Base-by-base conservation (phyloP, 2,888 invertebrate genomes). In the Drosophila prostipennis region DNA sequence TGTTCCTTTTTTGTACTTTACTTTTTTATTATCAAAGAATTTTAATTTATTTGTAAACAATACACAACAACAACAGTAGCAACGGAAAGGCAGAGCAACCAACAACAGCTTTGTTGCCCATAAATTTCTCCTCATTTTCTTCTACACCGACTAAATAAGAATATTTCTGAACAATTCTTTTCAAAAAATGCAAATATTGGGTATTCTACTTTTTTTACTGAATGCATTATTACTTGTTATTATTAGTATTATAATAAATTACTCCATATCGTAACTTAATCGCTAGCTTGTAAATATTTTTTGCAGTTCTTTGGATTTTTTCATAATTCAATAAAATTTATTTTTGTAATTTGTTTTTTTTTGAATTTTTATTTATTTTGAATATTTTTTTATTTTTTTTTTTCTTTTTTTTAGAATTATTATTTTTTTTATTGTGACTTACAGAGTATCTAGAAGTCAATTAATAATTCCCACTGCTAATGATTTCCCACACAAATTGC, bases 11-110 rank as follows among this genome's bases (percentile, higher is more conserved):
- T 58, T 70, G 16, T 49, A 59, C 73, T 57, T 78, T 63, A 64
- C 71, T 73, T 72, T 78, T 82, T 82, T 75, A 58, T 74, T 77
- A 74, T 83, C 83, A 83, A 86, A 83, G 83, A 86, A 83, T 83
- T 83, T 83, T 83, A 85, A 85, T 83, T 83, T 83, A 79, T 86
- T 77, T 79, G 83, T 80, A 83, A 83, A 83, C 78, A 83, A 84
- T 79, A 78, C 69, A 69, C 55, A 75, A 59, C 46, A 68, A 36
- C 42, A 67, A 56, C 26, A 59, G n/a, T 43, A 57, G 34, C 51
- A 53, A 36, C 11, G 19, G 29, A 57, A 32, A 32, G 23, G 14
- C 29, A 34, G 16, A 19, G 11, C 11, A 7, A 16, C n/a, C 16
- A 32, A 19, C 14, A 14, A 32, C 32, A 14, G 8, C 11, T n/a